Evolutionary conservation across 2,797 vertebrate genomes (phyloP), one percentile per base, ranked within the genome.

Genomic region (Erethizon dorsatum): DNA sequence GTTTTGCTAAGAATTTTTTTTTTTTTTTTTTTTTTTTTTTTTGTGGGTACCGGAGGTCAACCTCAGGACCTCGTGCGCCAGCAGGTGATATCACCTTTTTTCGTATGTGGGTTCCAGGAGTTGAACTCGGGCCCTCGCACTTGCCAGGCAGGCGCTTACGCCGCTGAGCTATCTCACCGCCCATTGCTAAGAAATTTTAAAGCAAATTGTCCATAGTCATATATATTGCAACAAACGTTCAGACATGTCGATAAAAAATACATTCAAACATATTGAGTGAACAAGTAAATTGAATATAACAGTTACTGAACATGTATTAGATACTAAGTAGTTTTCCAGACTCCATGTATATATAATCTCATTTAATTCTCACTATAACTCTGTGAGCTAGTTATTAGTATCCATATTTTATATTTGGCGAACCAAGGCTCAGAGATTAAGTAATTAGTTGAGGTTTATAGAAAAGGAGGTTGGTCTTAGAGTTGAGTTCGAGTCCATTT

Each of bases 271-370:
- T 28, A 50, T 59, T 54, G 24, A 75, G 3, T 83, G 56, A 65
- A 75, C 75, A 82, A 67, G 73, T 26, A n/a, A 83, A 45, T 54
- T 37, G 7, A 56, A 59, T 59, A 15, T 33, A 82, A 50, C 17
- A 61, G 15, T 73, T 92, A 83, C 52, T 91, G 83, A 71, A 41
- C 87, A n/a, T 65, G 61, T 67, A 80, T 71, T 92, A 67, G 95
- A 24, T 50, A 83, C 82, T 80, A 91, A 95, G 61, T 41, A 71
- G 13, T 69, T 59, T 90, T 78, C 65, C 59, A 85, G 71, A 31
- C 31, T 47, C 41, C 26, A 50, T 50, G 26, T 96, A 0, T 95
- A 1, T 95, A 52, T 78, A 86, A 33, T 77, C 45, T 93, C 18
- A 95, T 85, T 89, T 94, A 85, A 61, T 83, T 93, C 14, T 90